Evolutionary conservation across 2,888 invertebrate species (phyloP).

Genomic region (Parelbella ahira): DNA sequence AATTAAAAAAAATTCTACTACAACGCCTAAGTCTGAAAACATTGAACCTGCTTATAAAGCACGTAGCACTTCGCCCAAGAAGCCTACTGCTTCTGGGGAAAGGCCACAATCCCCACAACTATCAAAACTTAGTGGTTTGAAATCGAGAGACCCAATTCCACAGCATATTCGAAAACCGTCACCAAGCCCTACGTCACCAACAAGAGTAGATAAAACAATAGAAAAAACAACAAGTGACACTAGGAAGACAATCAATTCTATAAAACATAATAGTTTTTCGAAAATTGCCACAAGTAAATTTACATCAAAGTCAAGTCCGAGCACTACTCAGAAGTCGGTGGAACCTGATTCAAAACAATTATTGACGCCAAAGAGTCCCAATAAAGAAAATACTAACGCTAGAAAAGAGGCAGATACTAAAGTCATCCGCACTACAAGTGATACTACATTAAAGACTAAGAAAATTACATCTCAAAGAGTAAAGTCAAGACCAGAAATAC

Average conservation of each 20-base stretch:
- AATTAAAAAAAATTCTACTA: constrained; percentile 52
- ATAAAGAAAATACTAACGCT: constrained; percentile 53
- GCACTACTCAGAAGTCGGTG: constrained; percentile 36
- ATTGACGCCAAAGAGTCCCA: constrained; percentile 54
- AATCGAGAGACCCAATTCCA: constrained; percentile 51
- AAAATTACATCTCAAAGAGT: constrained; percentile 64
- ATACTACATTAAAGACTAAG: constrained; percentile 75
- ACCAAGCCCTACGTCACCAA: constrained; percentile 41
- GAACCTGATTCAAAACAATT: constrained; percentile 55
- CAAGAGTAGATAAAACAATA: constrained; percentile 49
- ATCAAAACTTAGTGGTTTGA: constrained; percentile 50
- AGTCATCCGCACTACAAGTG: constrained; percentile 79
- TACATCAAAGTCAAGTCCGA: constrained; percentile 40
- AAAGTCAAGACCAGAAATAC: constrained; percentile 74
- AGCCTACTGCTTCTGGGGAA: constrained; percentile 46
- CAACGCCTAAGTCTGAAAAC: constrained; percentile 33
- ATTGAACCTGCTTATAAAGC: constrained; percentile 47
- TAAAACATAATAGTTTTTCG: constrained; percentile 49
- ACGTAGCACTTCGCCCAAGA: constrained; percentile 64
- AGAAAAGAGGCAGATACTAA: constrained; percentile 64
- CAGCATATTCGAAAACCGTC: constrained; percentile 51
- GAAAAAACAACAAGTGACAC: constrained; percentile 43
- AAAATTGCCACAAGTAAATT: constrained; percentile 45
- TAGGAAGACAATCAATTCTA: constrained; percentile 47
- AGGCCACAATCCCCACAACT: constrained; percentile 62